Percentiles rank a stretch among this genome's conserved stretches.
Conservation (phyloP, 2,797 vertebrate genomes). For the Xyrichtys novacula region DNA sequence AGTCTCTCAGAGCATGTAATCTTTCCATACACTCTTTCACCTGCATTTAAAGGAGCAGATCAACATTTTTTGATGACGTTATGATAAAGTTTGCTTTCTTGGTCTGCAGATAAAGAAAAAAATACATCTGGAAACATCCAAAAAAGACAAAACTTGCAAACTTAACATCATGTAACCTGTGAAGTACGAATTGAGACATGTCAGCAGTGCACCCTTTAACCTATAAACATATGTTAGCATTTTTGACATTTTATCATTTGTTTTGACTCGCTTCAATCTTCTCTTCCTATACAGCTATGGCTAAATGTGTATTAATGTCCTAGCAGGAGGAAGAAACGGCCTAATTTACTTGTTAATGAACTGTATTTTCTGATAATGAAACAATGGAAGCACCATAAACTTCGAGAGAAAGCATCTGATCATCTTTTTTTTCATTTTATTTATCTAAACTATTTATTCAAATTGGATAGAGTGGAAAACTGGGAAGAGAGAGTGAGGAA, state of each 20-base stretch:
- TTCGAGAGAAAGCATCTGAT: too few species aligned
- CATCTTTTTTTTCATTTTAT: too few species aligned
- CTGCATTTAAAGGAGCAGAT: conserved; percentile 23
- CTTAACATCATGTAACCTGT: background rate
- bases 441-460: too few species aligned
- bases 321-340: too few species aligned
- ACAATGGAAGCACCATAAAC: too few species aligned
- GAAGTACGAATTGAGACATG: background rate
- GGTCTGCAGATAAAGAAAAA: background rate
- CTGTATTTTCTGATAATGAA: too few species aligned
- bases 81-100: conserved; percentile 19
- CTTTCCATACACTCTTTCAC: conserved; percentile 1
- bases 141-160: background rate
- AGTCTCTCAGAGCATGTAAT: conserved; percentile 23
- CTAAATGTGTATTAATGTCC: background rate
- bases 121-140: background rate
- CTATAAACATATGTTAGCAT: background rate
- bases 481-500: too few species aligned
- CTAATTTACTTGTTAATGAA: too few species aligned
- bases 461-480: too few species aligned
- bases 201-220: background rate
- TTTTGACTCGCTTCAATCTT: background rate
- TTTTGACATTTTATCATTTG: background rate
- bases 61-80: background rate
- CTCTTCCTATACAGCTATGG: background rate